phyloP scores from a whole-genome alignment of 2,888 invertebrate species.

The Ctenicera cuprea region DNA sequence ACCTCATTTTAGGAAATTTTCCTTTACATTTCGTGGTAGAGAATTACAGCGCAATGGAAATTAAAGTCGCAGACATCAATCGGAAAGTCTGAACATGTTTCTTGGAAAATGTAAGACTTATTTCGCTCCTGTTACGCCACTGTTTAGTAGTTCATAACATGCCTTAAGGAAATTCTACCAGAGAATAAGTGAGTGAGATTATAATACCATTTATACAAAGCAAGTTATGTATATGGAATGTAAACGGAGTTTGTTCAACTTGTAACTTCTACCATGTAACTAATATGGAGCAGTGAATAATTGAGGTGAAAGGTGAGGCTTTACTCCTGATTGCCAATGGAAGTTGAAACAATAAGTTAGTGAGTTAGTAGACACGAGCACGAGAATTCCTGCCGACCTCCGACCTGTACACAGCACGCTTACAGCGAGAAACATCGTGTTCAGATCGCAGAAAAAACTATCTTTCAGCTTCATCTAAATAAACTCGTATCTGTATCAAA shows the following conservation, averaged over 20 bases:
- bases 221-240: slow-evolving; percentile 31
- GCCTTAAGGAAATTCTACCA: slow-evolving; percentile 25
- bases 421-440: slow-evolving; percentile 62
- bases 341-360: slow-evolving; percentile 57
- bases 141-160: slow-evolving; percentile 20
- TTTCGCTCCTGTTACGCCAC: not conserved
- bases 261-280: slow-evolving; percentile 52
- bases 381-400: slow-evolving; percentile 54
- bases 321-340: slow-evolving; percentile 63
- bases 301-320: slow-evolving; percentile 66
- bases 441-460: slow-evolving; percentile 47
- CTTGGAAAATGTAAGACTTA: not conserved
- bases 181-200: slow-evolving; percentile 27
- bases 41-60: no score
- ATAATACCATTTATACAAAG: slow-evolving; percentile 38
- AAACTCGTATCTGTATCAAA: slow-evolving; percentile 2
- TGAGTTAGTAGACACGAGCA: slow-evolving; percentile 57
- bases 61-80: no score
- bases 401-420: slow-evolving; percentile 55
- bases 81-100: no score
- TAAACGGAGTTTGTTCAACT: slow-evolving; percentile 48
- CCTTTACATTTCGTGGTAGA: no score
- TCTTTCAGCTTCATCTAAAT: not conserved
- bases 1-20: no score
- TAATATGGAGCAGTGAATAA: slow-evolving; percentile 63